Evolutionary conservation across 2,797 vertebrate species (phyloP).

Genomic region (Fundulus diaphanus): DNA sequence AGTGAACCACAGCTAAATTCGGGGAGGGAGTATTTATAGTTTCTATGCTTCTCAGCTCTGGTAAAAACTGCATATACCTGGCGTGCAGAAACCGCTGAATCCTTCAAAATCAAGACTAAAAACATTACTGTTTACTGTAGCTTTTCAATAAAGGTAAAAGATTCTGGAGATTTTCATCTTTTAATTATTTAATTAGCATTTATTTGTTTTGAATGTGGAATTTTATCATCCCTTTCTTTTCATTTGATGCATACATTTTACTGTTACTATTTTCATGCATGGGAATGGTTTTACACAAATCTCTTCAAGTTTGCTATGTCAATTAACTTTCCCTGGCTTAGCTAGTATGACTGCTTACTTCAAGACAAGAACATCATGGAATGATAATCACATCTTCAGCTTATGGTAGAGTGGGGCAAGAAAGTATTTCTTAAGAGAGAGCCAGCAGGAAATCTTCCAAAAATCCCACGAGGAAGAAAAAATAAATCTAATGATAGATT

Average conservation of each 20-base stretch:
- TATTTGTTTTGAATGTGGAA: no score
- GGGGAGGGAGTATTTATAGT: not conserved
- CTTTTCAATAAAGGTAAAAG: no score
- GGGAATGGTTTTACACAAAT: not conserved
- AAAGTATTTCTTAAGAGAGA: not conserved
- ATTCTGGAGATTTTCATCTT: no score
- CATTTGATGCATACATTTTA: not conserved
- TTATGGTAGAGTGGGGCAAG: not conserved
- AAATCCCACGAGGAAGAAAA: not conserved
- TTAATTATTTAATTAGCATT: no score
- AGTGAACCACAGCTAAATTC: not conserved
- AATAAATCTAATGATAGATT: not conserved
- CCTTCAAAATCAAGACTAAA: not conserved
- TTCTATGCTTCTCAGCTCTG: not conserved
- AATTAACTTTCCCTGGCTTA: not conserved
- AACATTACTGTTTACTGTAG: not conserved
- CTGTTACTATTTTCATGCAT: not conserved
- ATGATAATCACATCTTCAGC: not conserved
- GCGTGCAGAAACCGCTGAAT: not conserved
- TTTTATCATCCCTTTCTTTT: not conserved
- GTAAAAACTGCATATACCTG: not conserved
- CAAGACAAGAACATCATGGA: not conserved
- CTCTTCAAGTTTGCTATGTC: not conserved
- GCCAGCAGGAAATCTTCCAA: not conserved
- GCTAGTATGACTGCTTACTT: not conserved